Evolutionary conservation across 2,113 vertebrate species (phyloP).

Genomic region (Brachyistius frenatus): DNA sequence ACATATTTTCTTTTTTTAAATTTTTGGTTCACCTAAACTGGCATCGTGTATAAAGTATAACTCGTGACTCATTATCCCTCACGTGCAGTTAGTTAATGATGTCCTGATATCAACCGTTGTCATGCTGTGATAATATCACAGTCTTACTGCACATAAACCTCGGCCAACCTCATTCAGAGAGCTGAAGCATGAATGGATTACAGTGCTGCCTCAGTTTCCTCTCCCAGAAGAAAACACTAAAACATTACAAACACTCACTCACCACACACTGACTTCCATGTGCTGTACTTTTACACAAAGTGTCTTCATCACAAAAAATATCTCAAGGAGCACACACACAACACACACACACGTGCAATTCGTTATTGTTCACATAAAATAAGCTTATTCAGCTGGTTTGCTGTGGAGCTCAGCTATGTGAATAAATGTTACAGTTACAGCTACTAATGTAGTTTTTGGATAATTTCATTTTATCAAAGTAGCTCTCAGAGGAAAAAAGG

Average conservation of each 20-base stretch:
- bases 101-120: not conserved
- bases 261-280: conserved; percentile 28
- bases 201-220: conserved; percentile 16
- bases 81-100: conserved; percentile 12
- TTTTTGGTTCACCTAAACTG: not conserved
- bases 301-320: conserved; percentile 2
- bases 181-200: conserved; percentile 37
- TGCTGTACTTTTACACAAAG: not conserved
- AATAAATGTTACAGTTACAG: too few species aligned
- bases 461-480: too few species aligned
- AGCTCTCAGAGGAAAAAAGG: too few species aligned
- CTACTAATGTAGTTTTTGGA: too few species aligned
- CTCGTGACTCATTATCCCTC: conserved; percentile 14
- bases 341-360: too few species aligned
- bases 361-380: too few species aligned
- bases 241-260: conserved; percentile 23
- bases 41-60: not conserved
- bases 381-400: too few species aligned
- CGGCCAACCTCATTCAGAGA: conserved; percentile 8
- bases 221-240: conserved; percentile 16
- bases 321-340: not conserved
- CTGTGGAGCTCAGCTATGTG: too few species aligned
- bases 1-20: conserved; percentile 25
- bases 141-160: conserved; percentile 3
- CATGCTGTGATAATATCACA: conserved; percentile 6